phyloP scores from a whole-genome alignment of 2,797 vertebrate genomes.

The Protosalanx chinensis region DNA sequence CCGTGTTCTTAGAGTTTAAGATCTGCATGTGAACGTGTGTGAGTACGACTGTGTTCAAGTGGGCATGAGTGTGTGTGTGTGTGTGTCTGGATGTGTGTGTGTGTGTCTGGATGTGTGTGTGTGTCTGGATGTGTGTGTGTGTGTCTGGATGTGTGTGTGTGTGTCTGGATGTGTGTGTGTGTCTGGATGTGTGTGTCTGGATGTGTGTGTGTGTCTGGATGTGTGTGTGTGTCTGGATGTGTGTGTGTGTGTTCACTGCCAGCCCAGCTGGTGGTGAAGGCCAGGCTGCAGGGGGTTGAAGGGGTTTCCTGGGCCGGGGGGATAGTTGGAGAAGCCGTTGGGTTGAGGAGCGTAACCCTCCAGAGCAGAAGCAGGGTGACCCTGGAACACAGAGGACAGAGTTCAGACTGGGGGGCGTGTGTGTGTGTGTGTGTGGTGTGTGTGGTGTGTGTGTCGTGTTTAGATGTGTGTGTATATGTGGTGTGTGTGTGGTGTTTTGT shows the following conservation, averaged over 20 bases:
- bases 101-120: no score
- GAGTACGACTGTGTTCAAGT: neutral
- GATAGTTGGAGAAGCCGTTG: slow-evolving; percentile 86
- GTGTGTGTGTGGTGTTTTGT: neutral
- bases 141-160: neutral
- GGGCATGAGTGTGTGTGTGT: neutral
- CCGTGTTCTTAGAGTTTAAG: no score
- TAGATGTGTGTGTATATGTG: neutral
- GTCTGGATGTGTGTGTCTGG: no score
- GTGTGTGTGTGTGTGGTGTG: neutral
- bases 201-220: no score
- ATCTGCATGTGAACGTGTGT: neutral
- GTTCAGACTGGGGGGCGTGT: neutral
- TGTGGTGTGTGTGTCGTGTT: neutral
- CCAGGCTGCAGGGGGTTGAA: slow-evolving; percentile 86
- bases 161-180: no score
- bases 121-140: neutral
- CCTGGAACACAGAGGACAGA: slow-evolving; percentile 65
- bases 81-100: slow-evolving; percentile 4
- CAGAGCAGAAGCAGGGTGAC: slow-evolving; percentile 84
- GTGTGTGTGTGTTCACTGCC: slow-evolving; percentile 76
- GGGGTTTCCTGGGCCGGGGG: slow-evolving; percentile 83
- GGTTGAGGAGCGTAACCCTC: slow-evolving; percentile 87
- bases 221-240: no score
- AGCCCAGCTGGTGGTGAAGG: slow-evolving; percentile 88